Percentiles rank a stretch among this genome's conserved stretches.
Evolutionary conservation across 2,888 invertebrate species (phyloP).

Genomic region (Plemyria rubiginata): DNA sequence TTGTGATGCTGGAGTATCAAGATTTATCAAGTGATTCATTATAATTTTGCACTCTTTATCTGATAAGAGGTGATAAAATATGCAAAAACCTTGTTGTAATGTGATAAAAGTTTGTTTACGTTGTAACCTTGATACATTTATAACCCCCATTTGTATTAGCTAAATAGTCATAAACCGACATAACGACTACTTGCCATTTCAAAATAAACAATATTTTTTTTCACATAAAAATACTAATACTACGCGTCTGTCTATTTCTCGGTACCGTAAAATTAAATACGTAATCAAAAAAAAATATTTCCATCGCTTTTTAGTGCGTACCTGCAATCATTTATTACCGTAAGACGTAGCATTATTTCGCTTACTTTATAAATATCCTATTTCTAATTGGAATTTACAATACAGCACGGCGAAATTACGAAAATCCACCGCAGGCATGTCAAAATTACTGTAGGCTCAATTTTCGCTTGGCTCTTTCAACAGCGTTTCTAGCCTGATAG

Average conservation of each 20-base stretch:
- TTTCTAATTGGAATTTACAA: conserved; percentile 48
- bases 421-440: conserved; percentile 58
- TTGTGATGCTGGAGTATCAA: conserved; percentile 9
- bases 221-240: too few relatives aligned
- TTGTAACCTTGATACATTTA: conserved; percentile 1
- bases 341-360: conserved; percentile 19
- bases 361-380: conserved; percentile 34
- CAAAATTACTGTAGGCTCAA: conserved; percentile 45
- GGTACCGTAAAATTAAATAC: too few relatives aligned
- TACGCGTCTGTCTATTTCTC: too few relatives aligned
- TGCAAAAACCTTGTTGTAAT: conserved; percentile 8
- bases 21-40: neutral
- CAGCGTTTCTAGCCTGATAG: conserved; percentile 42
- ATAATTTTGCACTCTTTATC: neutral
- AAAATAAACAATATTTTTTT: too few relatives aligned
- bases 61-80: conserved; percentile 23
- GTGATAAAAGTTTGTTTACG: conserved; percentile 23
- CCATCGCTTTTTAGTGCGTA: neutral
- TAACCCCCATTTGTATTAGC: too few relatives aligned
- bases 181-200: too few relatives aligned
- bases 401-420: conserved; percentile 48
- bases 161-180: too few relatives aligned
- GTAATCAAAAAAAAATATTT: neutral
- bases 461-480: conserved; percentile 54
- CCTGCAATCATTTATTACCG: conserved; percentile 24